A percentile compares a stretch with the other conserved stretches of the same genome.
Conservation (phyloP, 2,113 vertebrate species). For the Corythaixoides concolor region DNA sequence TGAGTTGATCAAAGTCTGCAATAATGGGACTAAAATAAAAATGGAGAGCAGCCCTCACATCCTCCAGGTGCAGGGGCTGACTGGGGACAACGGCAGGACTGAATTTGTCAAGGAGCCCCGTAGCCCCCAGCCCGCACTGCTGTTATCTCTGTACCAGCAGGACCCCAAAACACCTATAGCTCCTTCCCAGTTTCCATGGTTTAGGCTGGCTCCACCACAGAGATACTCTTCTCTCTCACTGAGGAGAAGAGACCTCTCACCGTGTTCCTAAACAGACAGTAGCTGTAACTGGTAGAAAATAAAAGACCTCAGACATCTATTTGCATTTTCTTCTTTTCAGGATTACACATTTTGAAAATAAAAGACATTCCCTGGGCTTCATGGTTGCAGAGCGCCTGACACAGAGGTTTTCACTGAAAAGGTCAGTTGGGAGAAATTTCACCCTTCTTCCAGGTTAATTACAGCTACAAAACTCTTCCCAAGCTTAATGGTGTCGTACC, state of each 20-base stretch:
- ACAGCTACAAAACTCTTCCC: neutral
- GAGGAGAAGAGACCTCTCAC: neutral
- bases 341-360: neutral
- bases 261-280: neutral
- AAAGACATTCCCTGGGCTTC: neutral
- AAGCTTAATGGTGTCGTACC: neutral
- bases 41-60: neutral
- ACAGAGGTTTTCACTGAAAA: neutral
- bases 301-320: neutral
- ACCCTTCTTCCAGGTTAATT: neutral
- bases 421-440: neutral
- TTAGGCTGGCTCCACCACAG: neutral
- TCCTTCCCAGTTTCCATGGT: neutral
- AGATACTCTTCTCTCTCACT: too few species aligned
- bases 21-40: neutral
- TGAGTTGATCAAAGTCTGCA: neutral
- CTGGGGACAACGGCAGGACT: too few species aligned
- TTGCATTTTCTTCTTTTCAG: neutral
- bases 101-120: neutral
- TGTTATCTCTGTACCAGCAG: neutral
- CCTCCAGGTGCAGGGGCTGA: neutral
- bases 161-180: neutral
- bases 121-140: accelerated
- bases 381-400: neutral
- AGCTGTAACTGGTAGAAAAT: neutral